phyloP scores from a whole-genome alignment of 2,113 vertebrate species.

The Pelecanoides urinatrix region DNA sequence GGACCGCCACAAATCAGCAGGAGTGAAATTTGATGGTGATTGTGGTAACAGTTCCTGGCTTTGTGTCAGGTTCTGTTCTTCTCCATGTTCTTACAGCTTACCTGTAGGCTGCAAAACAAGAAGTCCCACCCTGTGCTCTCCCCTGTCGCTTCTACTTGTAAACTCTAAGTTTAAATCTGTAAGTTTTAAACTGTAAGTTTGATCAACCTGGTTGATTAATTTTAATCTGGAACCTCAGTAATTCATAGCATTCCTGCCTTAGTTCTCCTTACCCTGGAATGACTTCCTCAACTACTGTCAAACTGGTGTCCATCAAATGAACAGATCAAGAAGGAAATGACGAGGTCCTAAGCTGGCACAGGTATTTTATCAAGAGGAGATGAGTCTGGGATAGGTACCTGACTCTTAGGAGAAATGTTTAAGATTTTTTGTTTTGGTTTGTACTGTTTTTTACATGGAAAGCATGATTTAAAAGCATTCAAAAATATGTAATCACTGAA shows the following conservation, averaged over 20 bases:
- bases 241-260: not conserved
- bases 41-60: not conserved
- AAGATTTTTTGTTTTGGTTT: not conserved
- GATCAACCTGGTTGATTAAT: not conserved
- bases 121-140: not conserved
- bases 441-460: not conserved
- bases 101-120: not conserved
- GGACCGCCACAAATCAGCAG: not conserved
- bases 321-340: not conserved
- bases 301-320: not conserved
- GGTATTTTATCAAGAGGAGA: not conserved
- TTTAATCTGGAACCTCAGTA: not conserved
- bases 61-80: not conserved
- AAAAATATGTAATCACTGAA: not conserved
- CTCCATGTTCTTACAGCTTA: not conserved
- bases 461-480: not conserved
- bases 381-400: no score
- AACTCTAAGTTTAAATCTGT: not conserved
- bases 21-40: not conserved
- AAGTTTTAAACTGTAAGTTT: not conserved
- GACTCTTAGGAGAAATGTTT: not conserved
- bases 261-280: not conserved
- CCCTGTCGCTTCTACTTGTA: accelerated
- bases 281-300: not conserved
- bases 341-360: not conserved